Evolutionary conservation across 1,140 invertebrate genomes (phyloP).

Genomic region (Pogonus chalceus): DNA sequence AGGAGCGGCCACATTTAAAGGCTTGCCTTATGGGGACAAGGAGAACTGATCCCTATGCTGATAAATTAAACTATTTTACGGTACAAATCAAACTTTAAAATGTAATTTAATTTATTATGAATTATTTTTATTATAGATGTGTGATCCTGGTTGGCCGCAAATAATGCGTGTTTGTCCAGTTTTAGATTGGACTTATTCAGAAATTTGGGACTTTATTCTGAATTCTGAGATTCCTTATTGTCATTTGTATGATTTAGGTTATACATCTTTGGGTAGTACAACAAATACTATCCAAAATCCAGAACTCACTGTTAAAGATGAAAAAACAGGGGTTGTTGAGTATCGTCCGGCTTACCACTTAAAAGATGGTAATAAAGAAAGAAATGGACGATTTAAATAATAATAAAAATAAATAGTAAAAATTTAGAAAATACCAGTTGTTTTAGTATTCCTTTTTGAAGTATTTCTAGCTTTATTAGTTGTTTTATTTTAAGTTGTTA

Average conservation of each 20-base stretch:
- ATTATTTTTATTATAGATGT: conserved; percentile 44
- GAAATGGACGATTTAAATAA: conserved; percentile 49
- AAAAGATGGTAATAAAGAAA: conserved; percentile 54
- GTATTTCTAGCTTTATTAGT: no score
- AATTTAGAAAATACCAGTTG: no score
- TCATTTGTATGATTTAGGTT: conserved; percentile 77
- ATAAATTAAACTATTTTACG: conserved; percentile 54
- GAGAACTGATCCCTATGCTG: conserved; percentile 69
- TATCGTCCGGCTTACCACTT: conserved; percentile 76
- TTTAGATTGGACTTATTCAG: conserved; percentile 78
- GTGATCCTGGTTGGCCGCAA: conserved; percentile 79
- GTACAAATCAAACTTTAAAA: conserved; percentile 35
- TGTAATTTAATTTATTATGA: conserved; percentile 2
- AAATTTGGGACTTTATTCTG: conserved; percentile 83
- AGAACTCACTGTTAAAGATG: conserved; percentile 43
- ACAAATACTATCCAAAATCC: conserved; percentile 75
- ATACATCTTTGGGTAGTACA: conserved; percentile 75
- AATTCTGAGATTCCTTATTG: conserved; percentile 76
- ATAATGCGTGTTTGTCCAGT: conserved; percentile 81
- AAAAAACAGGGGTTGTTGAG: conserved; percentile 34
- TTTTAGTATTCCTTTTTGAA: no score
- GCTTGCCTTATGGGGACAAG: conserved; percentile 84
- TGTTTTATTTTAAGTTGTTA: no score
- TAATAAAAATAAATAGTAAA: no score
- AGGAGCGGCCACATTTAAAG: conserved; percentile 56